phyloP scores from a whole-genome alignment of 2,113 vertebrate species.

The Grallaria varia region DNA sequence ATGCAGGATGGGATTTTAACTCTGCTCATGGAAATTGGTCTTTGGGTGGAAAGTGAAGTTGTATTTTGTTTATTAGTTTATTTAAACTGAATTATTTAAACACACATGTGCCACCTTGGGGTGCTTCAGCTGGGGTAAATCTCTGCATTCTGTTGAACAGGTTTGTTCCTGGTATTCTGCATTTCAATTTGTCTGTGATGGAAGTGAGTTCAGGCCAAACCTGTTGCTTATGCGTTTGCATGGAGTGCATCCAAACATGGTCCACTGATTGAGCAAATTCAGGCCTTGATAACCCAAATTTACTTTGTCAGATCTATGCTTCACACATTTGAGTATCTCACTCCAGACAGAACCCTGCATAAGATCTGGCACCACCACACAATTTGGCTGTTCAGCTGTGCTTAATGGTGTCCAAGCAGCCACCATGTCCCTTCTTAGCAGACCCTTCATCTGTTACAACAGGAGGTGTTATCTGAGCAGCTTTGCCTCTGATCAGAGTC shows the following conservation, averaged over 20 bases:
- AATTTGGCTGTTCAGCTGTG: neutral
- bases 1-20: neutral
- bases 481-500: neutral
- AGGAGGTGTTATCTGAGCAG: neutral
- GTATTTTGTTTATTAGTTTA: neutral
- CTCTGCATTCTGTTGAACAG: neutral
- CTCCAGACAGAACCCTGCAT: neutral
- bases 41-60: neutral
- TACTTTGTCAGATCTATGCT: neutral
- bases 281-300: neutral
- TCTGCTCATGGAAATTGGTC: neutral
- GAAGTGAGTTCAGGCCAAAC: neutral
- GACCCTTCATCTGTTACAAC: too few species aligned
- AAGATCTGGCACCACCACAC: rapidly evolving
- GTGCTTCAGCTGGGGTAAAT: neutral
- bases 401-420: neutral
- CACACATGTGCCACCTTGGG: neutral
- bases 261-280: neutral
- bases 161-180: neutral
- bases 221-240: neutral
- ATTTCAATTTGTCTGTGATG: neutral
- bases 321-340: neutral
- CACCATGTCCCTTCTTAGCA: neutral
- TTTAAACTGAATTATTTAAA: neutral
- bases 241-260: neutral